Conservation (phyloP, 2,113 vertebrate genomes). For the Melanostigma gelatinosum region DNA sequence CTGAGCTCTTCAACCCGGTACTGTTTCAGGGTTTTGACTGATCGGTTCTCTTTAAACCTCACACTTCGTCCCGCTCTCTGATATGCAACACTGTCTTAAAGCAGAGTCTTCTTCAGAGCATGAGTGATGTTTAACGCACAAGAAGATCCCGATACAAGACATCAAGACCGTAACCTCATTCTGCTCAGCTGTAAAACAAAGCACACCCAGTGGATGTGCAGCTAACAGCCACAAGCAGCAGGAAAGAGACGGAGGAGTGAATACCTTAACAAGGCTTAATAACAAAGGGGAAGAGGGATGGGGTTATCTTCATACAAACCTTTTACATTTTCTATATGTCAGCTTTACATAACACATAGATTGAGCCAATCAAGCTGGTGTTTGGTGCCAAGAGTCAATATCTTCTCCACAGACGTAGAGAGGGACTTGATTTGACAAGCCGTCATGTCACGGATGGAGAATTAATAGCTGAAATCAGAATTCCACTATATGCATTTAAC, state of each 20-base stretch:
- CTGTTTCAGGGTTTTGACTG: neutral
- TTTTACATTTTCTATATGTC: neutral
- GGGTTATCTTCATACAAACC: neutral
- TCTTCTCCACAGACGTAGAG: neutral
- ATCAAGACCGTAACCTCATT: neutral
- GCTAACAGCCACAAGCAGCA: neutral
- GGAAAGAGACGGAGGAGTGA: neutral
- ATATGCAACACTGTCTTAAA: neutral
- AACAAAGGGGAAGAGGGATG: neutral
- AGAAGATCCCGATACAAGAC: neutral
- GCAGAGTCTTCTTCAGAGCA: neutral
- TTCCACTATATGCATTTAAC: neutral
- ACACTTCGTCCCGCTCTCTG: neutral
- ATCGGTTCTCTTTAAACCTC: neutral
- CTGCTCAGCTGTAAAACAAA: neutral
- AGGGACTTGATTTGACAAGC: too few species aligned
- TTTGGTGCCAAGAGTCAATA: neutral
- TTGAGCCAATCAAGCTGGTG: neutral
- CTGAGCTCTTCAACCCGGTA: conserved; percentile 93
- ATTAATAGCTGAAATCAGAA: neutral
- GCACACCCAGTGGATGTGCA: neutral
- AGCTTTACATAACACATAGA: neutral
- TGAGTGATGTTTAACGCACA: neutral
- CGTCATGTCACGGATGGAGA: neutral
- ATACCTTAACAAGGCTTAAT: neutral